Evolutionary conservation across 2,113 vertebrate genomes (phyloP), one percentile per base, ranked within the genome.

Genomic region (Cynopterus brachyotis): DNA sequence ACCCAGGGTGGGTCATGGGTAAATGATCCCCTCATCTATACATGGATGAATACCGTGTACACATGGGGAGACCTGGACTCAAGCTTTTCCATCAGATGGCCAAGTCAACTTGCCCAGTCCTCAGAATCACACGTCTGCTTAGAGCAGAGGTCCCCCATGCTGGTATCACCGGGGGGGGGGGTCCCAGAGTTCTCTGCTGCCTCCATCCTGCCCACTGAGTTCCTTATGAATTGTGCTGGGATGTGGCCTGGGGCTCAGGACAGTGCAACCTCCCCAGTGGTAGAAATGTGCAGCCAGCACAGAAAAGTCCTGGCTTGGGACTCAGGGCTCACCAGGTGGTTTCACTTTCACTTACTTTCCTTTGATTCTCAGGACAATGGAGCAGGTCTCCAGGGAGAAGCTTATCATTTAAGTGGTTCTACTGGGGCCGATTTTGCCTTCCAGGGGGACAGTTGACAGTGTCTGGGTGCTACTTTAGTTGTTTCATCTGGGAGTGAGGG

Each of bases 1-100:
- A 67, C 37, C n/a, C 5, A 3, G 2, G 0, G 20, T 1, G 15
- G 35, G 62, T 26, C 0, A 0, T 70, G 3, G 8, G 73, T 69
- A 26, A 40, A 53, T 1, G 9, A 40, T 60, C n/a, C 35, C 16
- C 67, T 59, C 55, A 19, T 79, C 69, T 32, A 6, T 11, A 3
- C 0, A 1, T 35, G 60, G 37, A 5, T 79, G n/a, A 15, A 7
- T 6, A 40, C 40, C 53, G 24, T 12, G 67, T 20, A 19, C 7
- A 50, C 47, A 3, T 0, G 11, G 1, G 17, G 42, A 81, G n/a
- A 66, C 9, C 28, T 3, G 22, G 57, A 66, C 75, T 53, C 45
- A 2, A 59, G 35, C 62, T 75, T 64, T 64, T 4, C 13, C 30
- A 1, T 22, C n/a, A 9, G 37, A 28, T 0, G 16, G 40, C 40